Percentiles rank a stretch among this genome's conserved stretches.
These are phyloP conservation scores for Diarsia dahlii DNA, from an alignment of 2,888 invertebrate genomes.

Conservation along the genomic window DNA sequence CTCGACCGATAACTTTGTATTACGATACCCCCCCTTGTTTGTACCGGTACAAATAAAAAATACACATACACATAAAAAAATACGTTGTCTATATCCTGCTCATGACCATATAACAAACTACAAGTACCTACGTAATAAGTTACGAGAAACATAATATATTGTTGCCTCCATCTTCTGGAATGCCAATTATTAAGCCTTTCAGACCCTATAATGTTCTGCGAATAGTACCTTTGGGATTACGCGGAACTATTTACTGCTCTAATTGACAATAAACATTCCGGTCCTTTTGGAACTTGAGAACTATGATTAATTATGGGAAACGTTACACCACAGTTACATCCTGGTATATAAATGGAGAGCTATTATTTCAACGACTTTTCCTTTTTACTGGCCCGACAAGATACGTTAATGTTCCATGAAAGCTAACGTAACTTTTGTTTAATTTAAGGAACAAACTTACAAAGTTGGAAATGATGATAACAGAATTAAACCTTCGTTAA, in stretches of 20 bases:
- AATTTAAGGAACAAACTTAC: background rate
- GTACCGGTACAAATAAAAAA: background rate
- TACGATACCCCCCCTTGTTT: background rate
- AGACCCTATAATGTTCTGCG: conserved; percentile 23
- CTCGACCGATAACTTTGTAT: no score
- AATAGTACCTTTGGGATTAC: conserved; percentile 28
- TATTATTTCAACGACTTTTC: background rate
- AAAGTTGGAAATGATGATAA: background rate
- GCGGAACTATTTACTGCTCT: conserved; percentile 36
- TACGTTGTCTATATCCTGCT: background rate
- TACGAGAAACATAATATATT: background rate
- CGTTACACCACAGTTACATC: background rate
- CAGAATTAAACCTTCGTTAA: conserved; percentile 7
- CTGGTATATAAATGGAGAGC: background rate
- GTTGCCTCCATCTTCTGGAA: conserved; percentile 6
- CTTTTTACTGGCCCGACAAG: background rate
- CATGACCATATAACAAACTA: background rate
- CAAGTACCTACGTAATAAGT: background rate
- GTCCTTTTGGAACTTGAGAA: conserved; percentile 5
- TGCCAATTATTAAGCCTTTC: conserved; percentile 19
- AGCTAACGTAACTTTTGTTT: conserved; percentile 7
- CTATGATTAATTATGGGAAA: conserved; percentile 7
- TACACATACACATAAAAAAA: background rate
- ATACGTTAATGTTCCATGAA: background rate
- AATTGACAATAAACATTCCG: conserved; percentile 37